Evolutionary conservation across 2,888 invertebrate species (phyloP), one percentile per base, ranked within the genome.

Genomic region (Lepidonotus clava): DNA sequence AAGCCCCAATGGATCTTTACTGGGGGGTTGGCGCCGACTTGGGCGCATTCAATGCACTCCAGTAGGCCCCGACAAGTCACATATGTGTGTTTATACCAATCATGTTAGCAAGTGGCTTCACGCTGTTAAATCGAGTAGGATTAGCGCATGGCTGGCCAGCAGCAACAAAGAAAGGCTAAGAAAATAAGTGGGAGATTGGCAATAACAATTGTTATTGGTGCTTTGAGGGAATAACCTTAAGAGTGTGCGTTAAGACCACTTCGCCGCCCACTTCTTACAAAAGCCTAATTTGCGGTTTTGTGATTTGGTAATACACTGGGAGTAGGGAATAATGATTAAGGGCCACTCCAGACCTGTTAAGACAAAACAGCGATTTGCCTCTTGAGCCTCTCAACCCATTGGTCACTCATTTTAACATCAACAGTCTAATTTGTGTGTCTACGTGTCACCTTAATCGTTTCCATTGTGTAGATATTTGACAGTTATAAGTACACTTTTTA

Each of bases 161-260:
- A 40, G 38, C 40, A 76, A 76, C 76, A 76, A 76, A 40, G 76
- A 40, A 38, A 76, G 38, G 40, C 38, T 76, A 76, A 76, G 76
- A 76, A 76, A 76, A 76, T 76, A 76, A 76, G 76, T 40, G 76
- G 38, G n/a, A 38, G 76, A 76, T 76, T 76, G 76, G 76, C 76
- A 36, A 76, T 76, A 76, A 76, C 76, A 76, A 76, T 34, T 36
- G 40, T 76, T 76, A 76, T 76, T 76, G 76, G 76, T 76, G n/a
- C 40, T 34, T 76, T 71, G 6, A 76, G 36, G 8, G 38, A 76
- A 40, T 76, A 36, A 61, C 24, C 18, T 28, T 28, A 38, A 71
- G 76, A 36, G 76, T 24, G 38, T 28, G 40, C 38, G 76, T 76
- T 40, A 76, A 76, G 40, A 76, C 76, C 38, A 76, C 76, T 76